phyloP scores from a whole-genome alignment of 2,888 invertebrate genomes.

The Leucoptera coffeella region DNA sequence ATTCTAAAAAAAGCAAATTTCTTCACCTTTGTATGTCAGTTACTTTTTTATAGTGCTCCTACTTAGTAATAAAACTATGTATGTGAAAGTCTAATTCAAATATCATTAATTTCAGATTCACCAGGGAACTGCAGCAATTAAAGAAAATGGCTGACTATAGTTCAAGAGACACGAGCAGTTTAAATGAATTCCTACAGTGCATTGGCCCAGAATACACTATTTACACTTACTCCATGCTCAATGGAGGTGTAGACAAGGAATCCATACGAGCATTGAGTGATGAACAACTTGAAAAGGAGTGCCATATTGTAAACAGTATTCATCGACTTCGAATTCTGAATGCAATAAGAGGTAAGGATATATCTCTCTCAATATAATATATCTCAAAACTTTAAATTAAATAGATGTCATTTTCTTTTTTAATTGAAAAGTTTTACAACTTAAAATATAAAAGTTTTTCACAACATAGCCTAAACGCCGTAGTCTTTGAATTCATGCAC shows the following conservation, averaged over 20 bases:
- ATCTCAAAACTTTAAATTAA: too few species aligned
- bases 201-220: conserved; percentile 88
- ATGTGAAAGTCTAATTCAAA: too few species aligned
- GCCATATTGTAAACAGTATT: conserved; percentile 89
- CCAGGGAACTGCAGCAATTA: conserved; percentile 84
- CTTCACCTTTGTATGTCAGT: too few species aligned
- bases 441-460: too few species aligned
- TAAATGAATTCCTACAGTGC: conserved; percentile 77
- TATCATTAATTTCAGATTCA: conserved; percentile 64
- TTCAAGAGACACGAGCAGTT: conserved; percentile 85
- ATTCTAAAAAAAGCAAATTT: too few species aligned
- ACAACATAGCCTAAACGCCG: too few species aligned
- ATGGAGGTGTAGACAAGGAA: conserved; percentile 90
- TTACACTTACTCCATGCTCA: conserved; percentile 94
- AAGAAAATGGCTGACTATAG: conserved; percentile 97
- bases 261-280: conserved; percentile 81
- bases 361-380: too few species aligned
- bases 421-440: too few species aligned
- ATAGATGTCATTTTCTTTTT: too few species aligned
- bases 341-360: conserved; percentile 71
- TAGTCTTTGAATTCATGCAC: too few species aligned
- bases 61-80: neutral
- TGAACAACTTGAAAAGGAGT: conserved; percentile 86
- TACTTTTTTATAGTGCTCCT: too few species aligned
- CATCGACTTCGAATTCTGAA: conserved; percentile 88